Conservation (phyloP, 2,888 invertebrate genomes). For the Sturmia bella region DNA sequence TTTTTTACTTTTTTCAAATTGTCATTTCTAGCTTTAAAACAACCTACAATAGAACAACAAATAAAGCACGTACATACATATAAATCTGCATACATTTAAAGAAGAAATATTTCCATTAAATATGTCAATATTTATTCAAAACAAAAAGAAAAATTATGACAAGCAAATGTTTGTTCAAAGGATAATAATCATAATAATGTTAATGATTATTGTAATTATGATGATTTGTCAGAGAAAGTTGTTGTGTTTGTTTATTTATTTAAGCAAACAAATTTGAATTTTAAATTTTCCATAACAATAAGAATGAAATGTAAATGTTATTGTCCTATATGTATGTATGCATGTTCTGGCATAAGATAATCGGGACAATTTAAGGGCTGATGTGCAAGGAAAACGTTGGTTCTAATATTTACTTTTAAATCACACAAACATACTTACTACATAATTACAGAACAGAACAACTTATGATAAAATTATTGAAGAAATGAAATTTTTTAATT, state of each 20-base stretch:
- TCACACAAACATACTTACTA: not conserved
- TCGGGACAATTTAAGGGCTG: slow-evolving; percentile 15
- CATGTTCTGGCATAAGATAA: not conserved
- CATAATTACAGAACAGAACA: not conserved
- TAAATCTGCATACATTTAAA: slow-evolving; percentile 12
- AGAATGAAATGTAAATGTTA: not conserved
- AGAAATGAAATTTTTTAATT: not conserved
- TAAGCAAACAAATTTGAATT: slow-evolving; percentile 46
- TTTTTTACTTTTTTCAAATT: slow-evolving; percentile 21
- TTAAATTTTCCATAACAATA: slow-evolving; percentile 9
- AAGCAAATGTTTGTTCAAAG: slow-evolving; percentile 65
- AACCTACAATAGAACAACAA: not conserved
- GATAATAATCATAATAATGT: slow-evolving; percentile 64
- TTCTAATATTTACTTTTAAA: not conserved
- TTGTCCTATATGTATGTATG: not conserved
- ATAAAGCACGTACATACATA: slow-evolving; percentile 26
- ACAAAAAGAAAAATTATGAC: slow-evolving; percentile 63
- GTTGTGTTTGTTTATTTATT: slow-evolving; percentile 12
- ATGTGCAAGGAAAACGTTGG: not conserved
- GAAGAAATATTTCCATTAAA: slow-evolving; percentile 61
- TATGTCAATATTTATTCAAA: slow-evolving; percentile 67
- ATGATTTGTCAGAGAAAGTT: slow-evolving; percentile 43
- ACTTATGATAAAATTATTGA: not conserved
- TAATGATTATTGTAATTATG: slow-evolving; percentile 22
- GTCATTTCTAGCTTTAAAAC: slow-evolving; percentile 13